Evolutionary conservation across 1,140 invertebrate genomes (phyloP).

Genomic region (Copidosoma floridanum): DNA sequence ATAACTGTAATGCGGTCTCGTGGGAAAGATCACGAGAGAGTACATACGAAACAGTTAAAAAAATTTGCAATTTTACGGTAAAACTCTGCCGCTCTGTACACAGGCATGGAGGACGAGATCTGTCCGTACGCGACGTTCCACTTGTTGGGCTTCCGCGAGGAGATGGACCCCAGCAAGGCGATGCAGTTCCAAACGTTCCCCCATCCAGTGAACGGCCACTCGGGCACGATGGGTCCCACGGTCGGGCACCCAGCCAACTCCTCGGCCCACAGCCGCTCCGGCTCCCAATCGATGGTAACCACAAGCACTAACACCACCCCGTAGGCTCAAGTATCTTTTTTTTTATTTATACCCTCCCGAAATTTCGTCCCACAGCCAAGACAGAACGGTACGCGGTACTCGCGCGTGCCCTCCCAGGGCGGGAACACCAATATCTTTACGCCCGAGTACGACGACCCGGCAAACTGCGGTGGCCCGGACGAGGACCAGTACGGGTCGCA

Average conservation of each 20-base stretch:
- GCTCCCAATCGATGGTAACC: conserved; percentile 84
- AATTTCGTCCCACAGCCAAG: conserved; percentile 61
- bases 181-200: conserved; percentile 87
- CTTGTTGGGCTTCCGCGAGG: conserved; percentile 88
- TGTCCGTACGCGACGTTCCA: conserved; percentile 94
- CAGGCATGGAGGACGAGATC: conserved; percentile 91
- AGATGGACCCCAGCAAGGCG: conserved; percentile 88
- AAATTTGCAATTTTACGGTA: too few species aligned
- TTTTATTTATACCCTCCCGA: conserved; percentile 16
- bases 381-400: conserved; percentile 75
- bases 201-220: conserved; percentile 70
- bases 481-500: conserved; percentile 85
- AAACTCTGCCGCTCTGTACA: too few species aligned
- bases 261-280: conserved; percentile 75
- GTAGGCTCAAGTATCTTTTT: neutral
- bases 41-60: too few species aligned
- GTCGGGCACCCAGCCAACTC: conserved; percentile 62
- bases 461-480: conserved; percentile 84
- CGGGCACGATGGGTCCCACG: conserved; percentile 75
- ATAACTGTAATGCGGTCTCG: too few species aligned
- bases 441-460: conserved; percentile 88
- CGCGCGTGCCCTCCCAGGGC: conserved; percentile 58
- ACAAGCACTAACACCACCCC: too few species aligned
- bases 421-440: conserved; percentile 56
- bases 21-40: too few species aligned